Conservation (phyloP, 2,113 vertebrate species). For the Antechinus stuartii region DNA sequence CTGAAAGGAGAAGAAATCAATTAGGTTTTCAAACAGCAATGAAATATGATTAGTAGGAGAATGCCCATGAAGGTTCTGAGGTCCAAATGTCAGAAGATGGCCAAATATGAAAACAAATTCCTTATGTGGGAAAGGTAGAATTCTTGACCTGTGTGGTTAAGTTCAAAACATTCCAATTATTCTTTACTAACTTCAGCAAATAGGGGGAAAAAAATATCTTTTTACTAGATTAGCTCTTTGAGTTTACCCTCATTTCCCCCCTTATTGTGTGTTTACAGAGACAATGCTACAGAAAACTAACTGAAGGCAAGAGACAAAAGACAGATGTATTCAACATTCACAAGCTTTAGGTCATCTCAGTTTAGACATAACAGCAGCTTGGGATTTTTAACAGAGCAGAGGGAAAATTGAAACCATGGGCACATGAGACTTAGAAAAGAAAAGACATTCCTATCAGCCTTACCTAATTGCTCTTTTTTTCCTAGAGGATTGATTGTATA, state of each 20-base stretch:
- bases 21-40: not conserved
- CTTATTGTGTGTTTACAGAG: not conserved
- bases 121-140: not conserved
- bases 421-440: not conserved
- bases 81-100: constrained; percentile 1
- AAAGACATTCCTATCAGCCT: not conserved
- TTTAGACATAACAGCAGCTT: not conserved
- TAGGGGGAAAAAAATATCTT: not conserved
- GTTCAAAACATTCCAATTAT: not conserved
- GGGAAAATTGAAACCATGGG: not conserved
- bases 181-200: not conserved
- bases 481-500: not conserved
- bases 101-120: not conserved
- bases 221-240: not conserved
- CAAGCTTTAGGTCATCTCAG: not conserved
- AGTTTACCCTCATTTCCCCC: not conserved
- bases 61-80: constrained; percentile 7
- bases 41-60: not conserved
- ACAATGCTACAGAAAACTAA: not conserved
- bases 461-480: not conserved
- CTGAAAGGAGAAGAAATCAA: not conserved
- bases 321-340: not conserved
- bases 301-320: not conserved
- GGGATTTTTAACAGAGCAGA: not conserved
- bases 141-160: not conserved